Base-by-base conservation (phyloP, 2,888 invertebrate species). In the Danaus chrysippus region DNA sequence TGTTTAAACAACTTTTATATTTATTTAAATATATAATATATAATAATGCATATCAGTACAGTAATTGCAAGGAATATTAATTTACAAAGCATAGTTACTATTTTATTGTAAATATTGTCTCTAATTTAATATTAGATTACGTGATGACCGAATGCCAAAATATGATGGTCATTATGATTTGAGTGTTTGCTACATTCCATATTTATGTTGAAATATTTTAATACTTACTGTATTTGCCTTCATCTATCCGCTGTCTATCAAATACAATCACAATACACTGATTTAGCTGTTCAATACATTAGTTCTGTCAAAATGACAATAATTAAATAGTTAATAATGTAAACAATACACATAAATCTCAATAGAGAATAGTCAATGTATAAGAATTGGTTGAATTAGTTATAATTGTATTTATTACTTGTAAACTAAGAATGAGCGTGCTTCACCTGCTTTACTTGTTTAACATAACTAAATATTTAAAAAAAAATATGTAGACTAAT, bases 1-100 rank as follows among this genome's bases (percentile, higher is more conserved):
- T 89, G 84, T 89, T 90, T 90, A 90, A 90, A 91, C 90, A 90
- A 91, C 90, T 91, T 91, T 90, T 90, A 90, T 90, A 90, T 91
- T 89, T 80, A 80, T 87, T 86, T 83, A 78, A 78, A 78, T 79
- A 76, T 78, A 77, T 77, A 77, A 75, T 83, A 77, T 84, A 78
- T 77, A 78, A 81, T 78, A 79, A 86, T 83, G 87, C 90, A 89
- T 89, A 89, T 88, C 90, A 88, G 83, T 88, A 85, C 86, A 83
- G 83, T 86, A 81, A 86, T 83, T 73, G 80, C 86, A 79, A 87
- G 81, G 79, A 85, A 81, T 84, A 81, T 83, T 87, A 83, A 82
- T 87, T 88, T 87, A 86, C 84, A 83, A 82, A 82, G 84, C 84
- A 85, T 89, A 87, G 86, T 84, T 82, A 84, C 83, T 88, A 86